Conservation (phyloP, 1,140 invertebrate genomes). For the Drosophila funebris region DNA sequence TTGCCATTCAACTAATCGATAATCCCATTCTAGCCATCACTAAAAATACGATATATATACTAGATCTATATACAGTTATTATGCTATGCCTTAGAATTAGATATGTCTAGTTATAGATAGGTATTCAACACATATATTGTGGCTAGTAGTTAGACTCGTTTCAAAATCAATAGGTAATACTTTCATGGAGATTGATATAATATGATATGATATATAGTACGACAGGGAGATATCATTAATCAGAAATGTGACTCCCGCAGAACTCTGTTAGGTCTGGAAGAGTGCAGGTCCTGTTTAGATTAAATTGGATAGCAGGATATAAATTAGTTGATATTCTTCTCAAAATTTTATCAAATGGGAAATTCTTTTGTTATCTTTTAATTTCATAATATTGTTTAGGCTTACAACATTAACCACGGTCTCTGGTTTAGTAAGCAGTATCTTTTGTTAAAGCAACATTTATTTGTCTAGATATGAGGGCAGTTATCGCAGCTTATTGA, state of each 20-base stretch:
- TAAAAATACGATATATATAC: constrained; percentile 7
- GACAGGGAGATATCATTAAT: constrained; percentile 17
- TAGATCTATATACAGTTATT: constrained; percentile 33
- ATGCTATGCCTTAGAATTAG: constrained; percentile 35
- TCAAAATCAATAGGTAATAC: constrained; percentile 76
- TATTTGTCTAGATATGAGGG: constrained; percentile 33
- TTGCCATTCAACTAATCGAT: constrained; percentile 13
- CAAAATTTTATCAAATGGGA: neutral
- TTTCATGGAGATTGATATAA: constrained; percentile 55
- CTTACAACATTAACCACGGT: constrained; percentile 48
- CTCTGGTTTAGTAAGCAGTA: constrained; percentile 16
- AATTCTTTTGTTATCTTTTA: neutral
- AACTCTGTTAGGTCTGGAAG: constrained; percentile 61
- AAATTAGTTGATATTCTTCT: constrained; percentile 42
- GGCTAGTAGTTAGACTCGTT: constrained; percentile 39
- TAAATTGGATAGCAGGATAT: constrained; percentile 61
- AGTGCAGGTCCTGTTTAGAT: constrained; percentile 79
- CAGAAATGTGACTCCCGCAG: constrained; percentile 81
- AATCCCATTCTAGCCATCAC: constrained; percentile 1
- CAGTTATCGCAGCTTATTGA: constrained; percentile 16
- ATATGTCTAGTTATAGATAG: constrained; percentile 21
- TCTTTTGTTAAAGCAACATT: constrained; percentile 51
- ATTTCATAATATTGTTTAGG: neutral
- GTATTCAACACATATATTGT: constrained; percentile 37
- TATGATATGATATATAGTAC: constrained; percentile 45